Evolutionary conservation across 1,140 invertebrate genomes (phyloP).

Genomic region (Stenopsyche tienmushanensis): DNA sequence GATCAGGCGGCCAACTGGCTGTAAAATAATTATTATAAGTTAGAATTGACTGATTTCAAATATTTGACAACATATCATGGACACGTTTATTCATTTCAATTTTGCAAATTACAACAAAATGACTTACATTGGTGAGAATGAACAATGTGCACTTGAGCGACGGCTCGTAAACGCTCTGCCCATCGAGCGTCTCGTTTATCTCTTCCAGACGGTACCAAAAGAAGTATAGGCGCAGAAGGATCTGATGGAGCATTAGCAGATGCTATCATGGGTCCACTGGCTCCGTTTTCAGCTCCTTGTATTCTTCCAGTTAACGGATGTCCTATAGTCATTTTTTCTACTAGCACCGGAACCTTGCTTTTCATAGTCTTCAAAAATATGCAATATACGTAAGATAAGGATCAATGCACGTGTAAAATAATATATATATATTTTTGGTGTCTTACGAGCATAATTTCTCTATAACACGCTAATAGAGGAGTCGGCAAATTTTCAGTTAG

Average conservation of each 20-base stretch:
- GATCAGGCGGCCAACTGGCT: slow-evolving; percentile 35
- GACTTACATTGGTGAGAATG: slow-evolving; percentile 40
- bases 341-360: slow-evolving; percentile 35
- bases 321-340: slow-evolving; percentile 38
- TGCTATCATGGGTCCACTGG: slow-evolving; percentile 35
- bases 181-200: slow-evolving; percentile 35
- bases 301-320: slow-evolving; percentile 38
- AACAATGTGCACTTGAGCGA: slow-evolving; percentile 36
- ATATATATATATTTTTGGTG: not conserved
- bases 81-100: too few relatives aligned
- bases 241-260: slow-evolving; percentile 28
- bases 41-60: too few relatives aligned
- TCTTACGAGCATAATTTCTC: slow-evolving; percentile 38
- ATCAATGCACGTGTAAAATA: not conserved
- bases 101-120: too few relatives aligned
- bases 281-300: slow-evolving; percentile 37
- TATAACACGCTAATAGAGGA: slow-evolving; percentile 32
- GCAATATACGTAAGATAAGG: not conserved
- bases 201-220: slow-evolving; percentile 36
- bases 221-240: slow-evolving; percentile 29
- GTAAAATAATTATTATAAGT: not conserved
- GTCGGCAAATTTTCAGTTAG: slow-evolving; percentile 35
- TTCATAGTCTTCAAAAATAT: slow-evolving; percentile 34
- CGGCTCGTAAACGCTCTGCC: slow-evolving; percentile 37
- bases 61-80: too few relatives aligned